Evolutionary conservation across 2,113 vertebrate genomes (phyloP), one percentile per base, ranked within the genome.

Genomic region (Canis aureus): DNA sequence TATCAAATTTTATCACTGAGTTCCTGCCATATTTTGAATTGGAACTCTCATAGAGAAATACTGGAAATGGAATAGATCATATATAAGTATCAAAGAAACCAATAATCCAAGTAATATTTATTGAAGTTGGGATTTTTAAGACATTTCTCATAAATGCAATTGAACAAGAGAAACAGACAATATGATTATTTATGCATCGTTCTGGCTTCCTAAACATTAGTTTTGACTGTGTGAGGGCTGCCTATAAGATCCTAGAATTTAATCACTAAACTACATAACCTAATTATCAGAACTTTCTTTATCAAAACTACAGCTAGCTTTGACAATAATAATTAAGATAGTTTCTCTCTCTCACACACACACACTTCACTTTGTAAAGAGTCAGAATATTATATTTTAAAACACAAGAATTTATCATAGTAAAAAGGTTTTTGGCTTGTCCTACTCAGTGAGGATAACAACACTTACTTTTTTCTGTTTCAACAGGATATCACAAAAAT

Each of bases 71-170:
- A 90, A n/a, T 92, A 86, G 84, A 84, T 84, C 53, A 59, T 20
- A 60, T 66, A 9, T 71, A 89, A 96, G n/a, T 53, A 85, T 85
- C 29, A 76, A 88, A 91, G 64, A 96, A 89, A 29, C 43, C 23
- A 62, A 81, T 84, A 80, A 88, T 25, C 11, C 67, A 85, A 57
- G 22, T 35, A 60, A 67, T 80, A 8, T 79, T 71, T 67, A 66
- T 32, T 74, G 51, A 91, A 97, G 12, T 85, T 49, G 35, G 7
- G 12, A 27, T 89, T 96, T 97, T 67, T 60, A 97, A 92, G 59
- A 83, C 7, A 6, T 88, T 91, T 93, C 82, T 80, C 15, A 71
- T 76, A 93, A 91, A 69, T 80, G 23, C 32, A 86, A 83, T 89
- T 91, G 51, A 92, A 38, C 53, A 62, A 85, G 79, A 95, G 16